phyloP scores from a whole-genome alignment of 2,888 invertebrate species.

The Morinoia aosen region DNA sequence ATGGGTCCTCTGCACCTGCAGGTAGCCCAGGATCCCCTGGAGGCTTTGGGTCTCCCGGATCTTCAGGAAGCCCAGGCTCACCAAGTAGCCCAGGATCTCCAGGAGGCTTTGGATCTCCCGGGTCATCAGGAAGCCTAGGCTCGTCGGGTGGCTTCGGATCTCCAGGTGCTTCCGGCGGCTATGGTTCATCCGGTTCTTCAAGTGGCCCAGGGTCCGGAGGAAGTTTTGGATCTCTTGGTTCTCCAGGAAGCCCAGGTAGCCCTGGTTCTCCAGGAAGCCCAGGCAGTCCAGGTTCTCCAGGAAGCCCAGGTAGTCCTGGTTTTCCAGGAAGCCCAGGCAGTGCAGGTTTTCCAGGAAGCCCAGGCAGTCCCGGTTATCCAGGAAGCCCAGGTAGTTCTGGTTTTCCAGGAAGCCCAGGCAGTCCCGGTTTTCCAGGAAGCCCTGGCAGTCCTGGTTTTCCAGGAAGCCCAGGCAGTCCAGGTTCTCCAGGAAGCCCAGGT shows the following conservation, averaged over 20 bases:
- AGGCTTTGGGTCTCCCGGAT: background rate
- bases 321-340: background rate
- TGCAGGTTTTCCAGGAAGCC: slow-evolving; percentile 6
- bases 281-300: background rate
- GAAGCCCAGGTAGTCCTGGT: background rate
- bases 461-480: background rate
- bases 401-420: background rate
- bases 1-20: background rate
- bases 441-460: background rate
- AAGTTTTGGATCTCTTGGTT: background rate
- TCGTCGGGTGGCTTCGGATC: background rate
- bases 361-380: background rate
- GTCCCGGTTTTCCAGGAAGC: background rate
- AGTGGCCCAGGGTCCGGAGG: background rate
- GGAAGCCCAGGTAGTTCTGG: background rate
- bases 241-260: slow-evolving; percentile 2
- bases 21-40: background rate
- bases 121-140: background rate
- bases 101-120: background rate
- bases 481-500: slow-evolving; percentile 1
- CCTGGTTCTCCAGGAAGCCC: background rate
- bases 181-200: background rate
- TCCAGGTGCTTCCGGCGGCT: background rate
- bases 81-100: background rate
- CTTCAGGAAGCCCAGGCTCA: slow-evolving; percentile 10